Percentiles rank a stretch among this genome's conserved stretches.
These are phyloP conservation scores for Strix uralensis DNA, from an alignment of 2,113 vertebrate genomes.

Conservation along the genomic window DNA sequence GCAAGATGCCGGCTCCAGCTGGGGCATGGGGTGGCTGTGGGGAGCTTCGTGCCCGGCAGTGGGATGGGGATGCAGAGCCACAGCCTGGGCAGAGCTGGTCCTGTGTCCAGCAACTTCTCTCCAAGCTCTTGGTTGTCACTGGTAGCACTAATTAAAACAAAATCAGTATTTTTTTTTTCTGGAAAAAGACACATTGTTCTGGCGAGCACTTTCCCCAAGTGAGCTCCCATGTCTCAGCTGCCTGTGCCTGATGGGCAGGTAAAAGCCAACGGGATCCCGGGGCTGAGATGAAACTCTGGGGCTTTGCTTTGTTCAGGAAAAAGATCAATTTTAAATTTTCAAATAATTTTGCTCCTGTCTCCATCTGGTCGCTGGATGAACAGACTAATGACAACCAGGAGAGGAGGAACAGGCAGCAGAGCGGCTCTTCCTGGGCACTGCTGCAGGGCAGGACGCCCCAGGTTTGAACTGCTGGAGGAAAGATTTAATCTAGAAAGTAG, in stretches of 20 bases:
- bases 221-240: neutral
- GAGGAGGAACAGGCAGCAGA: fast-evolving
- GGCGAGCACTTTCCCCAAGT: neutral
- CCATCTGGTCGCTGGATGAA: neutral
- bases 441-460: neutral
- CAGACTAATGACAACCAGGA: neutral
- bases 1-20: neutral
- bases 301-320: fast-evolving
- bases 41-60: neutral
- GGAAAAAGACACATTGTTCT: constrained; percentile 9
- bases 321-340: neutral
- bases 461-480: neutral
- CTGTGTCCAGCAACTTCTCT: neutral
- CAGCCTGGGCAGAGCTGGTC: neutral
- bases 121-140: neutral
- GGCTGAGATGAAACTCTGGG: neutral
- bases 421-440: neutral
- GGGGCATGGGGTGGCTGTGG: neutral
- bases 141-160: neutral
- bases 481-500: neutral
- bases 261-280: neutral
- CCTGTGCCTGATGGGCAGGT: fast-evolving
- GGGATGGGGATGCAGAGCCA: neutral
- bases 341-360: neutral
- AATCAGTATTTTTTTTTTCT: neutral